Base-by-base conservation (phyloP, 2,888 invertebrate genomes). In the Uloborus plumipes region DNA sequence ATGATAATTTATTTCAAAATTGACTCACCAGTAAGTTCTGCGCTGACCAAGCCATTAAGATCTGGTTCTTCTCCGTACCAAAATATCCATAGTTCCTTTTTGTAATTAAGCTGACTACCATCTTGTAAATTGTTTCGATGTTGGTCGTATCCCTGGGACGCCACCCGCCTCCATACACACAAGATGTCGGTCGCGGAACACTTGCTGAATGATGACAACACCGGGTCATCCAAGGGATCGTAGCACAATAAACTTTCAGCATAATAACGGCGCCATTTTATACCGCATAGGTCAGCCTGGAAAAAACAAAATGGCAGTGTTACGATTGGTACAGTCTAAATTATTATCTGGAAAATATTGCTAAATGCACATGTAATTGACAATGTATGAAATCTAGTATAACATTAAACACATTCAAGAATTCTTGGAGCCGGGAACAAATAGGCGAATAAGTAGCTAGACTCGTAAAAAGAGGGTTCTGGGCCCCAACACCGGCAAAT, bases 51-150 rank as follows among this genome's bases (percentile, higher is more conserved):
- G 84, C 94, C 94, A 88, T 92, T 93, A 86, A 97, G 92, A 90
- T 96, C 95, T 78, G 97, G 97, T 90, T 97, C 96, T 89, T 98
- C 97, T 88, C 98, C 98, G 91, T 99, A 99, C 99, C 99, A 99
- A 92, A 99, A 99, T 90, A 99, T 95, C 99, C 99, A 99, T 85
- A 99, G 92, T 90, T 99, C 99, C 91, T 98, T 99, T 90, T 82
- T 84, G 53, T 81, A 85, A 20, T 55, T 65, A 47, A 81, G 74
- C 31, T 82, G 82, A 65, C 84, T 82, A 7, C 71, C 65, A 59
- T 85, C 80, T 61, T 84, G 80, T 50, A 76, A 79, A 80, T 95
- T 94, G 88, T 94, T 94, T 94, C 88, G 95, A 94, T 89, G 94
- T 93, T 87, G 95, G 92, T 87, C 94, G 20, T 75, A 76, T 14